phyloP scores from a whole-genome alignment of 1,140 invertebrate genomes.

The Teleogryllus occipitalis region DNA sequence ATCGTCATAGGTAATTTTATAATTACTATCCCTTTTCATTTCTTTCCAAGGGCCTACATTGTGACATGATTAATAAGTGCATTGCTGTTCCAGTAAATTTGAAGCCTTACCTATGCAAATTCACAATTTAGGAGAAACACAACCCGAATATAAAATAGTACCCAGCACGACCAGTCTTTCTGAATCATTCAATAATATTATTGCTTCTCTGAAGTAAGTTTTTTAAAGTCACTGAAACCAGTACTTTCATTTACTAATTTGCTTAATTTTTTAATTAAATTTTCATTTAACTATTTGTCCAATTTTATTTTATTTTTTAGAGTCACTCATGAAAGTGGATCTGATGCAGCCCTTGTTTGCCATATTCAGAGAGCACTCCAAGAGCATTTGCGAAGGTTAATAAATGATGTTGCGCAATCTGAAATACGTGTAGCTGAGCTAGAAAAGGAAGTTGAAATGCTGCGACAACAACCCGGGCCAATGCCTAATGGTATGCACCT shows the following conservation, averaged over 20 bases:
- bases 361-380: slow-evolving; percentile 17
- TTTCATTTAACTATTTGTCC: background rate
- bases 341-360: slow-evolving; percentile 12
- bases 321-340: background rate
- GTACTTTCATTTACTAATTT: too few species aligned
- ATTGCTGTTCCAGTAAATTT: slow-evolving; percentile 29
- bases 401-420: slow-evolving; percentile 11
- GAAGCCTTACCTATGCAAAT: slow-evolving; percentile 36
- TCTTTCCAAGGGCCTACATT: background rate
- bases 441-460: slow-evolving; percentile 11
- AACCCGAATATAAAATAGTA: slow-evolving; percentile 27
- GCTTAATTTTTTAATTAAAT: too few species aligned
- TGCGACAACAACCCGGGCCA: slow-evolving; percentile 12
- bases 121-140: slow-evolving; percentile 37
- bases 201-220: slow-evolving; percentile 17
- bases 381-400: slow-evolving; percentile 14
- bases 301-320: background rate
- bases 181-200: slow-evolving; percentile 20
- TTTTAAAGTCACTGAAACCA: too few species aligned
- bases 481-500: slow-evolving; percentile 15
- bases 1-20: slow-evolving; percentile 31
- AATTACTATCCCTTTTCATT: background rate
- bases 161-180: slow-evolving; percentile 20
- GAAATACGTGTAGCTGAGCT: slow-evolving; percentile 12
- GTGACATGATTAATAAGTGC: too few species aligned